A percentile compares a stretch with the other conserved stretches of the same genome.
These are phyloP conservation scores for Rhopalosiphum padi DNA, from an alignment of 1,140 invertebrate genomes.

Conservation along the genomic window DNA sequence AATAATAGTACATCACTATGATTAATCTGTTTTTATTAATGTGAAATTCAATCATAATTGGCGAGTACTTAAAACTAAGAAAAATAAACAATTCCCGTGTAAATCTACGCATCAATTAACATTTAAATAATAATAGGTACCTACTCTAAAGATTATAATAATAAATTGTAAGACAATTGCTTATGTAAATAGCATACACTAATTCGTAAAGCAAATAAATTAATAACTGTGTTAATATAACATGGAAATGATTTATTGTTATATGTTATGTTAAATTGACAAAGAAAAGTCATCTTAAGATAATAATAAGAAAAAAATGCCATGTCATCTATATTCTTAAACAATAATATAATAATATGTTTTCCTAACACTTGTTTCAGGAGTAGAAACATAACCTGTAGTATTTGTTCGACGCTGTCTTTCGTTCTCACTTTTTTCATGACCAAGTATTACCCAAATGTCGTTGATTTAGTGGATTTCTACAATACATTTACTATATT, in stretches of 20 bases:
- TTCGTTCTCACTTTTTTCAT: constrained; percentile 34
- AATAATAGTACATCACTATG: not conserved
- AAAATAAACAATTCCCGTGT: not conserved
- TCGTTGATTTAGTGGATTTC: not conserved
- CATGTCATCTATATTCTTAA: not conserved
- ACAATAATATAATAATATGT: not conserved
- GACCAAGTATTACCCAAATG: constrained; percentile 44
- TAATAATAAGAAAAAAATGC: not conserved
- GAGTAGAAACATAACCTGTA: constrained; percentile 46
- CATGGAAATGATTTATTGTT: not conserved
- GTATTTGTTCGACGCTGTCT: constrained; percentile 33
- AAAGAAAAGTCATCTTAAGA: not conserved
- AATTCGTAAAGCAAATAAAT: not conserved
- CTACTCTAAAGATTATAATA: not conserved
- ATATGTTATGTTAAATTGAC: not conserved
- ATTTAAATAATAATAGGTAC: not conserved
- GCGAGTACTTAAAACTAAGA: not conserved
- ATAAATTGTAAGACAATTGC: not conserved
- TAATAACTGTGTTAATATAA: not conserved
- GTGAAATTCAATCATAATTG: not conserved
- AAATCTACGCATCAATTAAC: not conserved
- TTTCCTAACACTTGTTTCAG: not conserved
- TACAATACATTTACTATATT: constrained; percentile 53
- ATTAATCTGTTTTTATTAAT: not conserved
- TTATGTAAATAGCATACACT: not conserved